phyloP scores from a whole-genome alignment of 2,797 vertebrate species.

The Ataeniobius toweri region DNA sequence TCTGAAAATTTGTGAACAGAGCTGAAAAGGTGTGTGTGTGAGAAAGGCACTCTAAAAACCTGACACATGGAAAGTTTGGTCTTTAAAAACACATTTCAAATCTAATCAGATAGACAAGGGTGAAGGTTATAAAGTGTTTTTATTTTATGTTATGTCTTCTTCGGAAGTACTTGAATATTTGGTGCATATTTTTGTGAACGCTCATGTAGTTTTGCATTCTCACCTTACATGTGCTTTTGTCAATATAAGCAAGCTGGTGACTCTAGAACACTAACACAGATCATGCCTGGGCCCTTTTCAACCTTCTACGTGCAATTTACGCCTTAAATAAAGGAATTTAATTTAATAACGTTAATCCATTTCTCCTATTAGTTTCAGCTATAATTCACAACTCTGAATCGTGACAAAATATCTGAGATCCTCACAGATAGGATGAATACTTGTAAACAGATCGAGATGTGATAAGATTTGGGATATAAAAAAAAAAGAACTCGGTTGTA shows the following conservation, averaged over 20 bases:
- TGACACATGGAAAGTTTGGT: background rate
- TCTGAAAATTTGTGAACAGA: background rate
- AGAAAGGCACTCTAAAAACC: background rate
- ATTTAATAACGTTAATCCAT: background rate
- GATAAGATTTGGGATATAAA: background rate
- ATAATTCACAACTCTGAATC: background rate
- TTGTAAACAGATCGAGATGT: background rate
- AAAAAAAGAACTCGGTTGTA: background rate
- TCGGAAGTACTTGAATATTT: background rate
- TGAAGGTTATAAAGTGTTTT: background rate
- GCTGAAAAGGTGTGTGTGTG: background rate
- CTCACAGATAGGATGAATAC: background rate
- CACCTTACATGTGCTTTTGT: background rate
- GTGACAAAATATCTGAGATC: background rate
- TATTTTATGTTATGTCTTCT: background rate
- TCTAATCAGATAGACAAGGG: background rate
- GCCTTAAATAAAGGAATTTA: background rate
- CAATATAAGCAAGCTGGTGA: background rate
- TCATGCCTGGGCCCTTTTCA: background rate
- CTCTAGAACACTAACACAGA: background rate
- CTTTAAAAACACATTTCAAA: background rate
- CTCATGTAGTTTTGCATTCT: background rate
- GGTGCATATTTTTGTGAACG: background rate
- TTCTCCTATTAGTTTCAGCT: background rate
- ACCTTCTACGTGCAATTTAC: background rate